Evolutionary conservation across 2,888 invertebrate species (phyloP).

Genomic region (Trachelus tabidus): DNA sequence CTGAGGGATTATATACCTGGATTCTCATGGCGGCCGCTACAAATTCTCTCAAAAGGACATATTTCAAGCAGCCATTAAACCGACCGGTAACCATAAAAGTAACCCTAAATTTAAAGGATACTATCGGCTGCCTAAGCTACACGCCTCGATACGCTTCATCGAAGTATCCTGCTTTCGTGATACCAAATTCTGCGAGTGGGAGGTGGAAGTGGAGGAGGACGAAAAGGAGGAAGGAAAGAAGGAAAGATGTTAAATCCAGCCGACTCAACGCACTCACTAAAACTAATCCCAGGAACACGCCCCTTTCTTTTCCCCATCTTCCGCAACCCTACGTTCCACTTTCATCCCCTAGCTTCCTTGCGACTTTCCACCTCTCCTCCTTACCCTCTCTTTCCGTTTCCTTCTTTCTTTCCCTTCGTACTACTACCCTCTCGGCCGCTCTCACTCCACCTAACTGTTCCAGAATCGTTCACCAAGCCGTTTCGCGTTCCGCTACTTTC

Average conservation of each 20-base stretch:
- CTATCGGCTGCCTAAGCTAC: not conserved
- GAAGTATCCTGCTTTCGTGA: not conserved
- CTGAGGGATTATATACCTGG: no score
- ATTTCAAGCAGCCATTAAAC: not conserved
- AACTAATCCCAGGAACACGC: not conserved
- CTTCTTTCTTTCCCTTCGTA: not conserved
- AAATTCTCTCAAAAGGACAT: not conserved
- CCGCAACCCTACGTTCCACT: not conserved
- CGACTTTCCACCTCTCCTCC: not conserved
- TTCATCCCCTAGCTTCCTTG: constrained; percentile 14
- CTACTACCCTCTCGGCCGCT: not conserved
- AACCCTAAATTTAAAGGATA: not conserved
- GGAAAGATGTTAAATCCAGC: not conserved
- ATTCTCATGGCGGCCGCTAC: not conserved
- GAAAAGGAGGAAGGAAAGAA: not conserved
- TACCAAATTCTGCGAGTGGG: not conserved
- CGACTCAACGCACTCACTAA: not conserved
- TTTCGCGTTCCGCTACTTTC: constrained; percentile 3
- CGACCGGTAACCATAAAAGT: not conserved
- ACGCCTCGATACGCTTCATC: not conserved
- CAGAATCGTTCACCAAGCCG: not conserved
- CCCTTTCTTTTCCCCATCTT: not conserved
- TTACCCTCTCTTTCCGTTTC: not conserved
- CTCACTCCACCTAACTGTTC: constrained; percentile 1
- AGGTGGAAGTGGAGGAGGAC: not conserved